Conservation (phyloP, 2,797 vertebrate species). For the Falco naumanni region DNA sequence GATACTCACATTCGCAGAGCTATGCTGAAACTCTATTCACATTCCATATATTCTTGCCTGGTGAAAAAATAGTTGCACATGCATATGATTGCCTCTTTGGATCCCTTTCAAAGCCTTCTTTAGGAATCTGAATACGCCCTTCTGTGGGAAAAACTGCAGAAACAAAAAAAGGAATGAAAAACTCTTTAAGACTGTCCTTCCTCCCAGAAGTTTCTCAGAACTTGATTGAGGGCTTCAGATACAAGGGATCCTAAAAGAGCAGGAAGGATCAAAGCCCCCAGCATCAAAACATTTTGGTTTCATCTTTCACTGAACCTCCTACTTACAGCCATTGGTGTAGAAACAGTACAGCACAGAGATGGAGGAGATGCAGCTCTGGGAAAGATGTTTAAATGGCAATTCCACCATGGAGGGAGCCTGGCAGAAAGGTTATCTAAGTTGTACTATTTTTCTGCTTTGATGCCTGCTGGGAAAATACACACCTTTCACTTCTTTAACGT, state of each 20-base stretch:
- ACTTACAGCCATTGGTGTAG: background rate
- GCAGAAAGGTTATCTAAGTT: conserved; percentile 19
- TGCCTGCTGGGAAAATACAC: conserved; percentile 11
- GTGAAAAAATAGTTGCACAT: conserved; percentile 65
- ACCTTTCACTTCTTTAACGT: background rate
- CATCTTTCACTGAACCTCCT: conserved; percentile 52
- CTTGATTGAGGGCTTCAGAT: conserved; percentile 25
- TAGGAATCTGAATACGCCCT: conserved; percentile 63
- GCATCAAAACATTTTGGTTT: conserved; percentile 54
- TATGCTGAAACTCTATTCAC: conserved; percentile 49
- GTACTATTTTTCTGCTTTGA: conserved; percentile 25
- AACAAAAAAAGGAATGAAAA: conserved; percentile 46
- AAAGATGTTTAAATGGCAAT: conserved; percentile 5
- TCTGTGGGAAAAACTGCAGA: conserved; percentile 65
- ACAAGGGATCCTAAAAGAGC: conserved; percentile 26
- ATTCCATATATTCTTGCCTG: conserved; percentile 60
- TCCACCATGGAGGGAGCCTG: background rate
- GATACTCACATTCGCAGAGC: background rate
- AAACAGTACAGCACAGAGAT: background rate
- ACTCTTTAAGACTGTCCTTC: conserved; percentile 13
- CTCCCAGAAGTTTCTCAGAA: conserved; percentile 51
- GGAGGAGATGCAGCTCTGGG: background rate
- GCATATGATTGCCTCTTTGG: conserved; percentile 65
- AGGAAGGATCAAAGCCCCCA: conserved; percentile 31
- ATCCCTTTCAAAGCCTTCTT: conserved; percentile 64